Conservation (phyloP, 2,113 vertebrate species). For the Chauna torquata region DNA sequence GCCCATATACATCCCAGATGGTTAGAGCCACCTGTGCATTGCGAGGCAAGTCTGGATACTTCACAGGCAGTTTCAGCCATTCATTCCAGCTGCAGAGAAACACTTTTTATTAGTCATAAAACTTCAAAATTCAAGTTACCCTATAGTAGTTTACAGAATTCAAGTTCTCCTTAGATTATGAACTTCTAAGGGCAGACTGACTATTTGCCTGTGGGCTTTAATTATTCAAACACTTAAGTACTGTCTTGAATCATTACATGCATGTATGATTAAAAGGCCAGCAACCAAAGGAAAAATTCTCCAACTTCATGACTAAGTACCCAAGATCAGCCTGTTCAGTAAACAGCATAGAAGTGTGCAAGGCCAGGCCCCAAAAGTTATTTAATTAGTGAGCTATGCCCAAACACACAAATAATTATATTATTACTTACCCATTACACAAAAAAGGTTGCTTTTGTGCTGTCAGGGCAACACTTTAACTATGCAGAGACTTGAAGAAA, state of each 20-base stretch:
- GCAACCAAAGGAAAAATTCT: not conserved
- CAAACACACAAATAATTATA: not conserved
- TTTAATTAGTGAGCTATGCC: not conserved
- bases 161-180: not conserved
- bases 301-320: not conserved
- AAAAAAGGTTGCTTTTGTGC: not conserved
- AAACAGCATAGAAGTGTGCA: accelerated
- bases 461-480: not conserved
- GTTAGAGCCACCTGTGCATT: constrained; percentile 95
- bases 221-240: not conserved
- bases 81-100: constrained; percentile 91
- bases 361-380: not conserved
- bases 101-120: not conserved
- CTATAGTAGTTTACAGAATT: not conserved
- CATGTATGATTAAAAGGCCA: not conserved
- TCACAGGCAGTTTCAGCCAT: constrained; percentile 94
- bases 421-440: not conserved
- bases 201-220: not conserved
- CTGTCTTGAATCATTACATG: not conserved
- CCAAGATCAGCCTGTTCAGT: not conserved
- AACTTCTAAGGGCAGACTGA: not conserved
- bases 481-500: not conserved
- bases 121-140: not conserved
- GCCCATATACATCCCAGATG: constrained; percentile 96
- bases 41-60: constrained; percentile 95